A percentile compares a stretch with the other conserved stretches of the same genome.
phyloP scores from a whole-genome alignment of 2,113 vertebrate genomes.

The Rhipidura dahli region DNA sequence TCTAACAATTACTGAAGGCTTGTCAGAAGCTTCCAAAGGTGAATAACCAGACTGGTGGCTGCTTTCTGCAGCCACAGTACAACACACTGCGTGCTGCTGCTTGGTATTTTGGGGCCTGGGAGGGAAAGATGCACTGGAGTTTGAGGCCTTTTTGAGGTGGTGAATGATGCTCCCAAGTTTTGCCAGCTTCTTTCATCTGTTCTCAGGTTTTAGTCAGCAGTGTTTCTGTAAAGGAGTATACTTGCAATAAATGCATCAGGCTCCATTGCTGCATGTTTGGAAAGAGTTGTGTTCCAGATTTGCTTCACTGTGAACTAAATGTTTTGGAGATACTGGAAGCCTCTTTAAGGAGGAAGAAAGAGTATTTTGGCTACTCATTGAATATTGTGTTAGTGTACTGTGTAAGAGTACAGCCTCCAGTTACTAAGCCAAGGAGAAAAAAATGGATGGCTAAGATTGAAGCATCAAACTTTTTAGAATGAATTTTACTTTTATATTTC shows the following conservation, averaged over 20 bases:
- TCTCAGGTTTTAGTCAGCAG: not conserved
- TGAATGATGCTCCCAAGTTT: not conserved
- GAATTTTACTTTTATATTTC: not conserved
- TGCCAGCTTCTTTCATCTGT: not conserved
- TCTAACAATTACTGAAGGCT: not conserved
- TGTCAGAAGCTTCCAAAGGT: not conserved
- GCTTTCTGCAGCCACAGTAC: not conserved
- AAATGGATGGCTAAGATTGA: accelerated
- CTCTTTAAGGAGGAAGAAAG: not conserved
- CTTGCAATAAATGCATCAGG: not conserved
- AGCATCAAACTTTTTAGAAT: not conserved
- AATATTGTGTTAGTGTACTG: accelerated
- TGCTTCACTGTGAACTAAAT: not conserved
- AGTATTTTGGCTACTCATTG: not conserved
- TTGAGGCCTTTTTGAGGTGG: not conserved
- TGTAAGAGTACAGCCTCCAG: not conserved
- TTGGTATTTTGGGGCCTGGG: not conserved
- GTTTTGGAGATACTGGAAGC: not conserved
- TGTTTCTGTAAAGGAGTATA: not conserved
- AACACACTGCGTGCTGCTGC: not conserved
- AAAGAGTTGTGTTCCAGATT: not conserved
- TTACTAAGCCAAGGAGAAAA: not conserved
- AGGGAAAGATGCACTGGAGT: accelerated
- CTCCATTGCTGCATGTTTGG: not conserved
- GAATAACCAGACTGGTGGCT: not conserved